A percentile compares a stretch with the other conserved stretches of the same genome.
phyloP scores from a whole-genome alignment of 2,888 invertebrate species.

The Acleris laterana region DNA sequence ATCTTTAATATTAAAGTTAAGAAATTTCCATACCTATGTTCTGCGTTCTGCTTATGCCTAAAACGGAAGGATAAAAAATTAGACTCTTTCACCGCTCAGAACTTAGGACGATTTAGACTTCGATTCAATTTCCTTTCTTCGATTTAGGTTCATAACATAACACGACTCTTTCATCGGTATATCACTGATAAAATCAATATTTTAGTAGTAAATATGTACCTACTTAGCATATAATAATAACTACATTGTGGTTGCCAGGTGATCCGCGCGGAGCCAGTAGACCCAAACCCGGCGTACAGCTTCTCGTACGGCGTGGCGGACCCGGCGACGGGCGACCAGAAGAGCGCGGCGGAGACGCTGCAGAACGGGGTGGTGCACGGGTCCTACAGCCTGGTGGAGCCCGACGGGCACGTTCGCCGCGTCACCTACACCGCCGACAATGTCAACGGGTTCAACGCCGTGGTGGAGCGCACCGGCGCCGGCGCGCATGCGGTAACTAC shows the following conservation, averaged over 20 bases:
- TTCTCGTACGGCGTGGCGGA: conserved; percentile 81
- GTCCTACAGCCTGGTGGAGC: conserved; percentile 80
- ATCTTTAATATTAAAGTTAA: too few relatives aligned
- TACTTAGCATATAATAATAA: conserved; percentile 10
- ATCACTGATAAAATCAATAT: too few relatives aligned
- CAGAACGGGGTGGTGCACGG: conserved; percentile 83
- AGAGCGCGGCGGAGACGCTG: conserved; percentile 77
- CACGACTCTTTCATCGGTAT: too few relatives aligned
- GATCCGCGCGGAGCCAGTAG: conserved; percentile 75
- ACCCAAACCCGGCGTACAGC: conserved; percentile 81
- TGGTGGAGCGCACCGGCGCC: conserved; percentile 77
- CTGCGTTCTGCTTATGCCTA: too few relatives aligned
- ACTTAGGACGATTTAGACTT: too few relatives aligned
- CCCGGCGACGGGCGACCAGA: conserved; percentile 80
- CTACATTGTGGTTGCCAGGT: conserved; percentile 50
- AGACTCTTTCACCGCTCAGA: too few relatives aligned
- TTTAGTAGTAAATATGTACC: too few relatives aligned
- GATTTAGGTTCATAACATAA: too few relatives aligned
- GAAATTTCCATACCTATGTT: too few relatives aligned
- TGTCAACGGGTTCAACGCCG: conserved; percentile 81
- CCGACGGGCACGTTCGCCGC: conserved; percentile 77
- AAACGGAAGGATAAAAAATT: too few relatives aligned
- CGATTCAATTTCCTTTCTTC: too few relatives aligned
- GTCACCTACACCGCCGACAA: conserved; percentile 84
- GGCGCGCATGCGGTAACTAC: conserved; percentile 66